phyloP scores from a whole-genome alignment of 1,140 invertebrate species.

The Aphelinus certus region DNA sequence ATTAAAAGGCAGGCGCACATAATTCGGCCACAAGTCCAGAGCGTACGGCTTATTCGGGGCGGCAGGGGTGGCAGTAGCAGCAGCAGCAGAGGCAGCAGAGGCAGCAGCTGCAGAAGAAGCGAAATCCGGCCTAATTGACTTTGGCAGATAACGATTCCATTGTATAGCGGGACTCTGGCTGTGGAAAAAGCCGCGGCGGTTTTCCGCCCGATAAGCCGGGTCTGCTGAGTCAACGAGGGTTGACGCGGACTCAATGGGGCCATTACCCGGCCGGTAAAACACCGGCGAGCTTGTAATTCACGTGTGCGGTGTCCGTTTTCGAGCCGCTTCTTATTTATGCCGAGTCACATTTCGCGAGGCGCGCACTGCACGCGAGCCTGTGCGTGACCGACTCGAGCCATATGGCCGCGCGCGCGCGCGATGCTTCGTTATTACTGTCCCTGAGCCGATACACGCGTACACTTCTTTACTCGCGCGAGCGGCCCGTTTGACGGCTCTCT shows the following conservation, averaged over 20 bases:
- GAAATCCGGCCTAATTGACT: slow-evolving; percentile 33
- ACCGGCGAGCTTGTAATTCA: slow-evolving; percentile 33
- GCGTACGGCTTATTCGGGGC: background rate
- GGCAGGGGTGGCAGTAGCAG: background rate
- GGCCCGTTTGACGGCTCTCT: no score
- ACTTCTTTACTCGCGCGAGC: no score
- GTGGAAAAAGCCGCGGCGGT: slow-evolving; percentile 48
- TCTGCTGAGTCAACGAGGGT: slow-evolving; percentile 54
- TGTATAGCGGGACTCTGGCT: slow-evolving; percentile 41
- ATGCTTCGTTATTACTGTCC: no score
- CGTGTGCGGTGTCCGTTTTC: no score
- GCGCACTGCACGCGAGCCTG: background rate
- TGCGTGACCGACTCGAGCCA: no score
- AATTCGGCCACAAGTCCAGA: background rate
- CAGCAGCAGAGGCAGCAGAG: background rate
- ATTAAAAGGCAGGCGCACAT: slow-evolving; percentile 27
- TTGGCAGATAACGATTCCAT: slow-evolving; percentile 54
- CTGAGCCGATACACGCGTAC: no score
- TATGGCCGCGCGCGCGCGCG: no score
- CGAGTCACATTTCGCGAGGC: slow-evolving; percentile 9
- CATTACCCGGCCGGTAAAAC: slow-evolving; percentile 50
- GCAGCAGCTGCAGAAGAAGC: background rate
- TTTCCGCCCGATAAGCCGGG: slow-evolving; percentile 47
- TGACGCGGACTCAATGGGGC: slow-evolving; percentile 48
- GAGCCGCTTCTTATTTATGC: background rate